A percentile compares a stretch with the other conserved stretches of the same genome.
phyloP scores from a whole-genome alignment of 2,113 vertebrate species.

The Scartelaos histophorus region DNA sequence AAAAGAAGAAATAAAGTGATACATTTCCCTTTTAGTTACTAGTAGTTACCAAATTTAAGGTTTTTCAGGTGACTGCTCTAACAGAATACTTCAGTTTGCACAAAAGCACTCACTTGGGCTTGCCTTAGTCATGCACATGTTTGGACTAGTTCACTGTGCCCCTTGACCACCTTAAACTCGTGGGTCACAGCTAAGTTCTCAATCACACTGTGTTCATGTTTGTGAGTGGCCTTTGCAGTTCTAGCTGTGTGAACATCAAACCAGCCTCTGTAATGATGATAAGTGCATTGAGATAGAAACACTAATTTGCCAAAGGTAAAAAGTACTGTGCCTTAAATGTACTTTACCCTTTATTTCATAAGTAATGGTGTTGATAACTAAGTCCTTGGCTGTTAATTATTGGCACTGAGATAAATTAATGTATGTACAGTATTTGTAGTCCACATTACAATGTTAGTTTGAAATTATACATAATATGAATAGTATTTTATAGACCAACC shows the following conservation, averaged over 20 bases:
- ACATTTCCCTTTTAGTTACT: not conserved
- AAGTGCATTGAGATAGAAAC: slow-evolving; percentile 84
- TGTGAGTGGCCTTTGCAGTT: slow-evolving; percentile 71
- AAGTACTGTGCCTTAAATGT: slow-evolving; percentile 96
- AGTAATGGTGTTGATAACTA: slow-evolving; percentile 36
- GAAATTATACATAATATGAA: slow-evolving; percentile 4
- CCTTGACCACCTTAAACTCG: slow-evolving; percentile 15
- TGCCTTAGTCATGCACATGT: slow-evolving; percentile 46
- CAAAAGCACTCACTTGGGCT: slow-evolving; percentile 70
- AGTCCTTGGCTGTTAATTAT: slow-evolving; percentile 14
- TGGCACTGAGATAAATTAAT: slow-evolving; percentile 23
- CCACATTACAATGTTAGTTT: slow-evolving; percentile 35
- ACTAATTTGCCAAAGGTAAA: slow-evolving; percentile 96
- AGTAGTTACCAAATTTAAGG: slow-evolving; percentile 1
- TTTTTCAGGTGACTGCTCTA: slow-evolving; percentile 54
- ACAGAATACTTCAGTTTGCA: slow-evolving; percentile 49
- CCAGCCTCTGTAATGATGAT: slow-evolving; percentile 85
- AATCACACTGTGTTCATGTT: slow-evolving; percentile 48
- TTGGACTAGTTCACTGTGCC: slow-evolving; percentile 22
- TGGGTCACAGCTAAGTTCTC: slow-evolving; percentile 62
- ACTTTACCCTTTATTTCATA: slow-evolving; percentile 45
- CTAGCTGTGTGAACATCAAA: slow-evolving; percentile 83
- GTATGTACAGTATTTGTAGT: slow-evolving; percentile 25
- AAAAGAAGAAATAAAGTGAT: not conserved
- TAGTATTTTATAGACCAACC: slow-evolving; percentile 35